phyloP scores from a whole-genome alignment of 2,888 invertebrate species.

The Mantis religiosa region DNA sequence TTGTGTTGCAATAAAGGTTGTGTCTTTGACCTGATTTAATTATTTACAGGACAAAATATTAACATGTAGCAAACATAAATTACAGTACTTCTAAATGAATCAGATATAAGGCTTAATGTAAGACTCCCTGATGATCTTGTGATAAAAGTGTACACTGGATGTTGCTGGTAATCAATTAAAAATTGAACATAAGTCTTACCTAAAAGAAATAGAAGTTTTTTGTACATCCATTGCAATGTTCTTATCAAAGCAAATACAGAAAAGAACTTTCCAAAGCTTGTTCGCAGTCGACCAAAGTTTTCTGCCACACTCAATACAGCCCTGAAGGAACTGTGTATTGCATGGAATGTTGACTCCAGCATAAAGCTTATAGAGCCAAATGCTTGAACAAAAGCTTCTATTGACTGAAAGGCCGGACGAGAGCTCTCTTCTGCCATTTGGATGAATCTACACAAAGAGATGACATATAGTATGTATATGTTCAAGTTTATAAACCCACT shows the following conservation, averaged over 20 bases:
- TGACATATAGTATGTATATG: not conserved
- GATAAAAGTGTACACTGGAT: no score
- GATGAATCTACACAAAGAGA: slow-evolving; percentile 58
- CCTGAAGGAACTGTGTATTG: slow-evolving; percentile 90
- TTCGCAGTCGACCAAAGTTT: slow-evolving; percentile 80
- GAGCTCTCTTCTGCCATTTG: slow-evolving; percentile 89
- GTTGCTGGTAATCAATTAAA: no score
- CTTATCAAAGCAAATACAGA: slow-evolving; percentile 81
- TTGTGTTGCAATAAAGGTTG: no score
- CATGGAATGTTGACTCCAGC: slow-evolving; percentile 94
- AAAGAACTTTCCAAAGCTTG: slow-evolving; percentile 81
- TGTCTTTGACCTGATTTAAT: no score
- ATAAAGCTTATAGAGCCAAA: slow-evolving; percentile 93
- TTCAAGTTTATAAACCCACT: not conserved
- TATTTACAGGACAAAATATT: no score
- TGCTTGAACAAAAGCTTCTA: slow-evolving; percentile 87
- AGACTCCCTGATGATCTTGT: no score
- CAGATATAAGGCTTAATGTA: no score
- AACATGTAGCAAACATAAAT: no score
- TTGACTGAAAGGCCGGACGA: slow-evolving; percentile 88
- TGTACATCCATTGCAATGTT: slow-evolving; percentile 74
- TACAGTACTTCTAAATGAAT: no score
- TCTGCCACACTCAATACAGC: slow-evolving; percentile 95
- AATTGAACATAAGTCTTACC: slow-evolving; percentile 44
- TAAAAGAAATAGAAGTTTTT: slow-evolving; percentile 65